A percentile compares a stretch with the other conserved stretches of the same genome.
These are phyloP conservation scores for Amblyornis subalaris DNA, from an alignment of 2,113 vertebrate genomes.

Conservation along the genomic window DNA sequence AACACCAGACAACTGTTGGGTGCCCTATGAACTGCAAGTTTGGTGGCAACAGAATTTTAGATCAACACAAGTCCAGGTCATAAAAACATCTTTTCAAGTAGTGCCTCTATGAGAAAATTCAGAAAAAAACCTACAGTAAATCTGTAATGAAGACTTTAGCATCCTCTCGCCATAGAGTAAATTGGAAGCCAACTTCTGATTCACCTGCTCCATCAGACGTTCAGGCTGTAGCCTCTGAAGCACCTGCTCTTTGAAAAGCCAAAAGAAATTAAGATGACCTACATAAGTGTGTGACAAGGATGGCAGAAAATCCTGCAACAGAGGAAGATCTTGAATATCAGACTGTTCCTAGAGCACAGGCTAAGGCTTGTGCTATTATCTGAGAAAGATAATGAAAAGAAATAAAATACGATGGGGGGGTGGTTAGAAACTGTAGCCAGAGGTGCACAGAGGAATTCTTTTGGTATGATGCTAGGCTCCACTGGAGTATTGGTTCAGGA, in stretches of 20 bases:
- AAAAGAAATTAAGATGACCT: not conserved
- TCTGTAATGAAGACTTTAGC: not conserved
- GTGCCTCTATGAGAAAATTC: not conserved
- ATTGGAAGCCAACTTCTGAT: not conserved
- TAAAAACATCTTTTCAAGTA: not conserved
- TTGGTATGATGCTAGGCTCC: not conserved
- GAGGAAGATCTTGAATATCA: not conserved
- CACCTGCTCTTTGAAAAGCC: not conserved
- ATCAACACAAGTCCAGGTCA: not conserved
- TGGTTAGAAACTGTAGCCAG: not conserved
- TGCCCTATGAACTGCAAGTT: not conserved
- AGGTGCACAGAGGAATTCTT: not conserved
- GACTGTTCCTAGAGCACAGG: not conserved
- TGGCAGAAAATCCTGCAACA: not conserved
- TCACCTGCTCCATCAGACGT: not conserved
- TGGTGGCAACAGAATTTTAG: not conserved
- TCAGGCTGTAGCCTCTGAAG: not conserved
- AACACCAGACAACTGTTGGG: not conserved
- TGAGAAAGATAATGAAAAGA: not conserved
- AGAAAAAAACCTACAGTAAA: not conserved
- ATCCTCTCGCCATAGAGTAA: not conserved
- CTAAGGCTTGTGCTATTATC: not conserved
- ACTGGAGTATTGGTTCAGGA: not conserved
- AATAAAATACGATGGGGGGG: fast-evolving
- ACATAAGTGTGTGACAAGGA: not conserved